These are phyloP conservation scores for Eupristina koningsbergeri DNA, from an alignment of 1,140 invertebrate species.

Conservation along the genomic window DNA sequence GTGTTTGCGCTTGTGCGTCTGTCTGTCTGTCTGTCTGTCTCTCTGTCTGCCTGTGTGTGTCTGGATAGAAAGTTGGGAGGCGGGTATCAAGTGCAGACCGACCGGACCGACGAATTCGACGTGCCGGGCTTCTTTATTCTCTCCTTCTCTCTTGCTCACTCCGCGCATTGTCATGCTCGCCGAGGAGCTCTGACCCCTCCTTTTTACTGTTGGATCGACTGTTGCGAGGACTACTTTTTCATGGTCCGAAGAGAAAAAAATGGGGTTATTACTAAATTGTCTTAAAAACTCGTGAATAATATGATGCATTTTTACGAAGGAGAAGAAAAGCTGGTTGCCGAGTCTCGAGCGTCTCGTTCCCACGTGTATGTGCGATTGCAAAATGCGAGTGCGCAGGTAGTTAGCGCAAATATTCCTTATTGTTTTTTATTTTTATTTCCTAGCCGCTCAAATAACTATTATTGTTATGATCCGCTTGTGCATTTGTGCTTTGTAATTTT, in stretches of 20 bases:
- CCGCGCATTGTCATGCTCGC: neutral
- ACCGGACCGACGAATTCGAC: neutral
- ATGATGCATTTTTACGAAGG: neutral
- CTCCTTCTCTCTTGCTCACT: too few species aligned
- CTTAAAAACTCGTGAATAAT: neutral
- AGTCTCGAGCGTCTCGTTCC: neutral
- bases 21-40: too few species aligned
- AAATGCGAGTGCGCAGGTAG: too few species aligned
- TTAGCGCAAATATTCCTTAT: neutral
- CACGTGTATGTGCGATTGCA: too few species aligned
- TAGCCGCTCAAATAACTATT: neutral
- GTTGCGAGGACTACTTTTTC: neutral
- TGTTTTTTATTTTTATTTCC: neutral
- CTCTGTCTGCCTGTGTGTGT: neutral
- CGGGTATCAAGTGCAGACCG: neutral
- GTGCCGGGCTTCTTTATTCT: neutral
- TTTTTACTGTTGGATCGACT: neutral
- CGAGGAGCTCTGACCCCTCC: neutral
- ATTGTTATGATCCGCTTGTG: neutral
- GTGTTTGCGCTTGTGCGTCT: too few species aligned
- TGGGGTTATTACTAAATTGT: neutral
- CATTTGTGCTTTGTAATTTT: neutral
- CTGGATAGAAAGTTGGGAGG: slow-evolving; percentile 26
- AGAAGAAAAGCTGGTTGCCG: neutral
- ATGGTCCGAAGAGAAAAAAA: neutral